Base-by-base conservation (phyloP, 1,140 invertebrate species). In the Ceratina japonica region DNA sequence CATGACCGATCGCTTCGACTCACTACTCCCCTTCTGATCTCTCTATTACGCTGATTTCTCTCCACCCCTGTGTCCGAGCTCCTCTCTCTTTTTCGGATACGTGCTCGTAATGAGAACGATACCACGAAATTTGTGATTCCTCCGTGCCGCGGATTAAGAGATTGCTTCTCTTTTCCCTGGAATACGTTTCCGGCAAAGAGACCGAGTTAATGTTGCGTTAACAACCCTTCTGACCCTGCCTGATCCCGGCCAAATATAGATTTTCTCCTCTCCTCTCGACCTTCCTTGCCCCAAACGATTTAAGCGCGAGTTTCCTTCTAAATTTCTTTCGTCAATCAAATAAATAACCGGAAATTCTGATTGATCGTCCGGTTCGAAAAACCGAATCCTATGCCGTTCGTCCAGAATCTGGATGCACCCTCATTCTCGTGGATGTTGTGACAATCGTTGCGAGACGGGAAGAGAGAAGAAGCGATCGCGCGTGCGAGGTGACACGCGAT, bases 1-100 rank as follows among this genome's bases (percentile, higher is more conserved):
- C 87, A 81, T 89, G 89, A 89, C 91, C 58, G 88, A 92, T 89
- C 81, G 83, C 82, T 91, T 89, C 86, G 88, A 87, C 86, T 68
- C 87, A 84, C 88, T 84, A 72, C 69, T 58, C 75, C 73, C 75
- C 80, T 75, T 81, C 64, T 86, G 88, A 91, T 89, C 86, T 82
- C 89, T 92, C 89, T 91, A 91, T 92, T 91, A 90, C 87, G 78
- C 27, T 74, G 80, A 77, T 79, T 49, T 51, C 51, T 44, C 63
- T 65, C 52, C 37, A 27, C 49, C 69, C 69, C 20, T 49, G 1
- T 22, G 1, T 22, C 16, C 65, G 65, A n/a, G 20, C 37, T 71
- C n/a, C 16, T 22, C 22, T 52, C 20, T 4, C 16, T 5, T 12
- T 18, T 16, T 24, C 22, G 54, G 13, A 16, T 24, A 54, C 72